A percentile compares a stretch with the other conserved stretches of the same genome.
phyloP scores from a whole-genome alignment of 1,140 invertebrate species.

The Ditylenchus dipsaci region DNA sequence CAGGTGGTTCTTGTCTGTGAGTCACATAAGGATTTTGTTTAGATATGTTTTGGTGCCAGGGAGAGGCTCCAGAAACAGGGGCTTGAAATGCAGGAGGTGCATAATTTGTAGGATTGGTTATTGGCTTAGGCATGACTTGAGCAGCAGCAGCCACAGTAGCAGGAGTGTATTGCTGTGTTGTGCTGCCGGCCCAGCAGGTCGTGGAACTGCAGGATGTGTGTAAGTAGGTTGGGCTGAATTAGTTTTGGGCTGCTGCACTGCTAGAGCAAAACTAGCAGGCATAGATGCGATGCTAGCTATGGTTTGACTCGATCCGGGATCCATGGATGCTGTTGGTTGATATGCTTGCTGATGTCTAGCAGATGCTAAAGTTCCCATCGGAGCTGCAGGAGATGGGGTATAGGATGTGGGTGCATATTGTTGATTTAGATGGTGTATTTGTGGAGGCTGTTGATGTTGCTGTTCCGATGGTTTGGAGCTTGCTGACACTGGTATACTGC shows the following conservation, averaged over 20 bases:
- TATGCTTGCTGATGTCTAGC: not conserved
- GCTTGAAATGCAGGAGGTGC: not conserved
- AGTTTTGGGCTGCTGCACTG: no score
- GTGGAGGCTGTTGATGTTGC: not conserved
- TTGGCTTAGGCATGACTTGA: not conserved
- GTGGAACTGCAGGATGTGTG: no score
- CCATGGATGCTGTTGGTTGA: not conserved
- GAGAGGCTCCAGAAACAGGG: not conserved
- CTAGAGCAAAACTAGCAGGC: no score
- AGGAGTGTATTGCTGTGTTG: no score
- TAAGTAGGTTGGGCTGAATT: no score
- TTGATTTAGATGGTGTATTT: not conserved
- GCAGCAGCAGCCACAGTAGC: not conserved
- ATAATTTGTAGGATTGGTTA: not conserved
- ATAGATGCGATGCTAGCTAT: no score
- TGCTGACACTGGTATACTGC: no score
- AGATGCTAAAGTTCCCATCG: not conserved
- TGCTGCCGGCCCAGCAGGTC: no score
- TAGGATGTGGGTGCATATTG: not conserved
- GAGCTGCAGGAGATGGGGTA: not conserved
- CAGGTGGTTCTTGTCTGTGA: not conserved
- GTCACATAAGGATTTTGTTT: slow-evolving; percentile 5
- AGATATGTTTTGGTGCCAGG: slow-evolving; percentile 7
- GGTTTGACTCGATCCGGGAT: no score
- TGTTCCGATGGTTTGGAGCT: not conserved